phyloP scores from a whole-genome alignment of 2,797 vertebrate species.

The Pangasius sanitwongsei region DNA sequence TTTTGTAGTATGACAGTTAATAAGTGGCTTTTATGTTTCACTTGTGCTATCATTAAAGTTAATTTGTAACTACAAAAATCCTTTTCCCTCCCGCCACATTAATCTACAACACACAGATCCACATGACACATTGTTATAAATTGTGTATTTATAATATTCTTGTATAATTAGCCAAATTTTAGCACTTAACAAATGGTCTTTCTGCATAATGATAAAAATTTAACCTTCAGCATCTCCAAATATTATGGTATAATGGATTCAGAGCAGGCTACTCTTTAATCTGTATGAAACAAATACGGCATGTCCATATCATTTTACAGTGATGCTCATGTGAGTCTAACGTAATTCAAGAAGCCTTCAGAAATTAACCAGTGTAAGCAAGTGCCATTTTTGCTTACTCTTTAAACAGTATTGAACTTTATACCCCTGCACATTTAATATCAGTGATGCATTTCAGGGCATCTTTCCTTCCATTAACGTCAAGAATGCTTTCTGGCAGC shows the following conservation, averaged over 20 bases:
- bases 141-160: not conserved
- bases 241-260: not conserved
- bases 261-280: not conserved
- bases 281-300: not conserved
- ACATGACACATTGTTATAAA: not conserved
- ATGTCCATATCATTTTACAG: not conserved
- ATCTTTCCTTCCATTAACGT: slow-evolving; percentile 52
- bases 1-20: slow-evolving; percentile 68
- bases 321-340: slow-evolving; percentile 38
- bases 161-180: not conserved
- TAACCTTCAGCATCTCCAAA: not conserved
- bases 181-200: not conserved
- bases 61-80: slow-evolving; percentile 6
- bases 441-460: slow-evolving; percentile 57
- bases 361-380: slow-evolving; percentile 62
- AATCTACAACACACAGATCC: not conserved
- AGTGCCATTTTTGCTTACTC: slow-evolving; percentile 37
- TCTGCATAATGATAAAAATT: not conserved
- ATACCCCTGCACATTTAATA: slow-evolving; percentile 40
- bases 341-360: slow-evolving; percentile 52
- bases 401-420: slow-evolving; percentile 58
- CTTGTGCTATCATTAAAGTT: slow-evolving; percentile 25
- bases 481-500: not conserved
- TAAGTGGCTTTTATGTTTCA: slow-evolving; percentile 69
- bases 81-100: not conserved